Evolutionary conservation across 2,797 vertebrate species (phyloP), one percentile per base, ranked within the genome.

Genomic region (Hemitrygon akajei): DNA sequence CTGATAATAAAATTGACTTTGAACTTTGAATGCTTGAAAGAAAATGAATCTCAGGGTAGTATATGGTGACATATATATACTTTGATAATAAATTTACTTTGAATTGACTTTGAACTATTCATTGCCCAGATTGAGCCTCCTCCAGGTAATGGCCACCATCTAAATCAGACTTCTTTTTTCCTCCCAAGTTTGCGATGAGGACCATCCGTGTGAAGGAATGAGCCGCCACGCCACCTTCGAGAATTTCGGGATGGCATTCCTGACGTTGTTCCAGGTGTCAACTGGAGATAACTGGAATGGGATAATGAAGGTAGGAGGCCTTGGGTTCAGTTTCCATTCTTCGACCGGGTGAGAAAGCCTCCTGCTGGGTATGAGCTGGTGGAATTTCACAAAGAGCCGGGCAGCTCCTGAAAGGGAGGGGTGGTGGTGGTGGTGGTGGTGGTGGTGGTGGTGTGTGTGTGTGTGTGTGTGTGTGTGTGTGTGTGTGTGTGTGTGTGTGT

Each of bases 231-330:
- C 99, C 95, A 99, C 98, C 94, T 99, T 99, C 77, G 98, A 99
- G 95, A 99, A 99, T 96, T 99, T 99, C 1, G 98, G 98, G 95
- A 99, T 99, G 99, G 99, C 99, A 92, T 99, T 99, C 96, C 98
- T 99, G 95, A 99, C 99, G 0, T 98, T 99, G 94, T 99, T 99
- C 96, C 98, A 99, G 96, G 98, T 99, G 95, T 99, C 99, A 95
- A 99, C 98, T 0, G 98, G 99, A 0, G 99, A 99, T 96, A 99
- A 99, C 96, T 99, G 99, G 99, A 99, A 99, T 0, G 99, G 99
- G 94, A 99, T 99, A 94, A 99, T 99, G 98, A 99, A 99, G 98
- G 99, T 99, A 97, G 96, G 56, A 2, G 20, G 58, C 56, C 7
- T 0, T 11, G 84, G 5, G 66, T 34, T 18, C 3, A 66, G 9